Evolutionary conservation across 1,140 invertebrate genomes (phyloP).

Genomic region (Caenorhabditis tropicalis): DNA sequence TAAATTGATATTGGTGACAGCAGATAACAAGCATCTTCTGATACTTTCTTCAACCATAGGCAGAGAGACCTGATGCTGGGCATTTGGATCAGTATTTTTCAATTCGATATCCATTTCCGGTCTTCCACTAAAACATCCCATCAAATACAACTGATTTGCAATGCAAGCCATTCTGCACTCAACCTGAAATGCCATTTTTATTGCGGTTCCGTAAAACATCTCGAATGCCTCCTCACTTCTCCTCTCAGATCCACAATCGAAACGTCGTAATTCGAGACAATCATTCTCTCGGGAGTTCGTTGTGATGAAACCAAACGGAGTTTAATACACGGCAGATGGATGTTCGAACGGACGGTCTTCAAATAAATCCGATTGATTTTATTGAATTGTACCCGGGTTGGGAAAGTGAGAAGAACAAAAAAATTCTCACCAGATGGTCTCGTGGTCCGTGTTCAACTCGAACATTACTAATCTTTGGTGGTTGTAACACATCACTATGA

Average conservation of each 20-base stretch:
- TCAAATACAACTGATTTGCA: slow-evolving; percentile 66
- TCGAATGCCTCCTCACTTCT: slow-evolving; percentile 45
- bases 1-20: slow-evolving; percentile 63
- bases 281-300: slow-evolving; percentile 55
- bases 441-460: slow-evolving; percentile 57
- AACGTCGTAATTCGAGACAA: slow-evolving; percentile 58
- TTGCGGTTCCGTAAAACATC: slow-evolving; percentile 34
- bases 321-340: slow-evolving; percentile 56
- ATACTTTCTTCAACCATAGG: slow-evolving; percentile 60
- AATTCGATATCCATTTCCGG: slow-evolving; percentile 65
- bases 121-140: slow-evolving; percentile 65
- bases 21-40: slow-evolving; percentile 62
- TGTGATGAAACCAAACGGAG: slow-evolving; percentile 59
- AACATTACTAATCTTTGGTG: slow-evolving; percentile 58
- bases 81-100: slow-evolving; percentile 56
- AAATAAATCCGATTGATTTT: slow-evolving; percentile 15
- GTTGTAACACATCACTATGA: slow-evolving; percentile 53
- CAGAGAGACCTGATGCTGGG: slow-evolving; percentile 36
- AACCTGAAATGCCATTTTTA: slow-evolving; percentile 57
- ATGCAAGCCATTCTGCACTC: slow-evolving; percentile 65
- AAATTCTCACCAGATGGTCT: slow-evolving; percentile 55
- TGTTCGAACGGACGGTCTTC: slow-evolving; percentile 55
- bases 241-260: slow-evolving; percentile 56
- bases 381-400: neutral
- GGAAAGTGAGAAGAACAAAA: neutral